These are phyloP conservation scores for Cherax quadricarinatus DNA, from an alignment of 1,140 invertebrate species.

Conservation along the genomic window DNA sequence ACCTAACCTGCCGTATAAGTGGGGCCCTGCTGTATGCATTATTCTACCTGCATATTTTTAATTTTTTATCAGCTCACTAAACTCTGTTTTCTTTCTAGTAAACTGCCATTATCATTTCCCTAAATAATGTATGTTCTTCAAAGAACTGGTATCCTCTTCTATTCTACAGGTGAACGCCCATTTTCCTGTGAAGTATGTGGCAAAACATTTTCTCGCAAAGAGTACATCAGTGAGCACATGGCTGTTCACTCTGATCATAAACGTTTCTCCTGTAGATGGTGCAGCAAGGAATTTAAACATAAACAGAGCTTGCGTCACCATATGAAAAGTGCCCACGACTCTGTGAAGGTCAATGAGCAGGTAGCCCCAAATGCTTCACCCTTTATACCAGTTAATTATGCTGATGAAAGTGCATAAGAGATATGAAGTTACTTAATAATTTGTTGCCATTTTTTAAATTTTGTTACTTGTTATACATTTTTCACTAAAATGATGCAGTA, in stretches of 20 bases:
- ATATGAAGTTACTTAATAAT: neutral
- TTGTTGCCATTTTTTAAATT: neutral
- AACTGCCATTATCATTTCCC: no score
- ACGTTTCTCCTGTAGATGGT: slow-evolving; percentile 66
- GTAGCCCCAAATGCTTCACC: neutral
- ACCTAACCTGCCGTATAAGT: no score
- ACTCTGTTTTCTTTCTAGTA: no score
- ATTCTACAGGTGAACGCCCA: slow-evolving; percentile 83
- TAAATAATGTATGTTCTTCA: no score
- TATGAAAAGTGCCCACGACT: slow-evolving; percentile 52
- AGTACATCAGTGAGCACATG: slow-evolving; percentile 92
- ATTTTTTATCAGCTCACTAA: no score
- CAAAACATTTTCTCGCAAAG: slow-evolving; percentile 93
- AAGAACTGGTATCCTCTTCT: slow-evolving; percentile 10
- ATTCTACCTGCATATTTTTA: no score
- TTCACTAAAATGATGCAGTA: neutral
- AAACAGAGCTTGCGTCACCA: slow-evolving; percentile 58
- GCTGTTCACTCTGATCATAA: slow-evolving; percentile 84
- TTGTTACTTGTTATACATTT: neutral
- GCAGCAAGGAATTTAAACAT: slow-evolving; percentile 77
- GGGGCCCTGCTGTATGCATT: no score
- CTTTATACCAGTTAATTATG: slow-evolving; percentile 14
- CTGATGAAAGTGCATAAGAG: slow-evolving; percentile 34
- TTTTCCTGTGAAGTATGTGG: slow-evolving; percentile 91
- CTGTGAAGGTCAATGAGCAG: slow-evolving; percentile 26